These are phyloP conservation scores for Leontocebus nigricollis DNA, from an alignment of 2,797 vertebrate species.

Conservation along the genomic window DNA sequence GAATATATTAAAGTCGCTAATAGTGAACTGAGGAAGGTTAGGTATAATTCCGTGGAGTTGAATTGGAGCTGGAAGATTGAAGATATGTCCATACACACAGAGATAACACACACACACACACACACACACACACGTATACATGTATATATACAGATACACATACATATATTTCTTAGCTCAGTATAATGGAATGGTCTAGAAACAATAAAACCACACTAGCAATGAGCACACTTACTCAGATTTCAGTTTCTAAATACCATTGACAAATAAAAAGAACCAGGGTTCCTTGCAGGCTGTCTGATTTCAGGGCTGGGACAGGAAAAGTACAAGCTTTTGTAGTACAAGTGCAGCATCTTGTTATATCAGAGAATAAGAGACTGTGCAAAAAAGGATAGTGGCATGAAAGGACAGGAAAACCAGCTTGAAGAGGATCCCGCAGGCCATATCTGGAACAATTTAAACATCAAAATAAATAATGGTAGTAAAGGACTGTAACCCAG, in stretches of 20 bases:
- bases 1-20: not conserved
- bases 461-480: not conserved
- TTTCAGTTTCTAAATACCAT: not conserved
- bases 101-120: not conserved
- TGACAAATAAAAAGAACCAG: not conserved
- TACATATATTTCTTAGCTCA: not conserved
- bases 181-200: not conserved
- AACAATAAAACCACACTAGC: not conserved
- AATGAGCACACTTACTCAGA: not conserved
- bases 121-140: accelerated
- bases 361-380: not conserved
- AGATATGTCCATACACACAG: not conserved
- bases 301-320: not conserved
- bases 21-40: not conserved
- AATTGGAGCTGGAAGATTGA: not conserved
- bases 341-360: not conserved
- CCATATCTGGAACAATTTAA: not conserved
- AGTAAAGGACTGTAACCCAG: not conserved
- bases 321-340: not conserved
- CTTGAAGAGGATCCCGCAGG: not conserved
- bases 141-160: not conserved
- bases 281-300: not conserved
- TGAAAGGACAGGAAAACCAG: not conserved
- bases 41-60: not conserved
- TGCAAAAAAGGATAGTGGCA: not conserved